phyloP scores from a whole-genome alignment of 2,113 vertebrate species.

The Sula dactylatra region DNA sequence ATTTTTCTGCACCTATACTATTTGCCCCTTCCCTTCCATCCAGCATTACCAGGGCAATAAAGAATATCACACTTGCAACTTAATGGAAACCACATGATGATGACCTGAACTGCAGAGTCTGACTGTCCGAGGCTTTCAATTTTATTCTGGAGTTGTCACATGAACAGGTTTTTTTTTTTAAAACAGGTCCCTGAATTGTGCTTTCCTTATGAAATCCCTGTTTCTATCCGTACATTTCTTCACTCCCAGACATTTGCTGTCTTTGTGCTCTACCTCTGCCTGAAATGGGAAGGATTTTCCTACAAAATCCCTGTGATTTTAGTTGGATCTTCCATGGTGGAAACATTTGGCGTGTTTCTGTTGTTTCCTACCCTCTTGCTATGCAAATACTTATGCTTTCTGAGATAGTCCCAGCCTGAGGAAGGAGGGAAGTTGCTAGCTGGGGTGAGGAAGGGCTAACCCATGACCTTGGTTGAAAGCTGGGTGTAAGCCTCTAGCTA shows the following conservation, averaged over 20 bases:
- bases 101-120: not conserved
- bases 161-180: not conserved
- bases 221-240: not conserved
- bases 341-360: not conserved
- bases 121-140: not conserved
- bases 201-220: not conserved
- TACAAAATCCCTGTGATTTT: not conserved
- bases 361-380: not conserved
- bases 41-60: not conserved
- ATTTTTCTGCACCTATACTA: not conserved
- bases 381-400: not conserved
- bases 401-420: not conserved
- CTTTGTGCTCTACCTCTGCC: not conserved
- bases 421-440: not conserved
- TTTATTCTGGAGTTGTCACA: not conserved
- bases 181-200: not conserved
- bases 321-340: not conserved
- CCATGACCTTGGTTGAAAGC: not conserved
- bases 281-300: not conserved
- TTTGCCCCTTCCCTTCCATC: not conserved
- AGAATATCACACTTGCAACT: not conserved
- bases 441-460: slow-evolving; percentile 8
- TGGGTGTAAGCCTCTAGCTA: not conserved
- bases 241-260: not conserved
- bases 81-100: not conserved